Evolutionary conservation across 1,140 invertebrate species (phyloP), one percentile per base, ranked within the genome.

Genomic region (Anoplophora glabripennis): DNA sequence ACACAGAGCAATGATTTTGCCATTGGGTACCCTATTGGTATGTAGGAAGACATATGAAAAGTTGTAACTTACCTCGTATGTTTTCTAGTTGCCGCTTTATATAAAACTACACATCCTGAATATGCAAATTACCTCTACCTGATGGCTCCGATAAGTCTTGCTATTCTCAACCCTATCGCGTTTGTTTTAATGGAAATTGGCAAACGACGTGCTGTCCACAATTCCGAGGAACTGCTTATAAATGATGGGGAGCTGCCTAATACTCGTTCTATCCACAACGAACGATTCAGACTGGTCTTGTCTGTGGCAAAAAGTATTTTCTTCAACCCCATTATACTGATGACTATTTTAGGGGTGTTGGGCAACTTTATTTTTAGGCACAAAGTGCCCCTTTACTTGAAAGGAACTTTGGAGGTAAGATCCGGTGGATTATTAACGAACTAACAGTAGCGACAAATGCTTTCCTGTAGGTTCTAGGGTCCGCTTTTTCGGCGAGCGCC

Each of bases 1-100:
- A 98, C 95, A 0, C 94, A 98, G 73, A 96, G 93, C 73, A 99
- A 99, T 84, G 96, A 99, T 78, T 98, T 98, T 83, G 96, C 96
- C 45, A 85, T 99, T 65, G 95, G 95, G 57, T 96, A 92, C 79
- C 95, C 96, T 3, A 96, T 98, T 70, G 86, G 93, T 95, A 83
- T 87, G 85, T 81, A 59, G 53, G 12, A 48, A 10, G 18, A 34
- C 44, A 9, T 59, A 45, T 65, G 34, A 8, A 42, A 45, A 57
- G 28, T 18, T 15, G 42, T 18, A 55, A 46, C 12, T 54, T 48
- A 42, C 7, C 15, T 38, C 14, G 12, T 36, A 46, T 36, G 37
- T 41, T 49, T 85, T 84, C 57, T 70, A 90, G 88, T 92, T 47
- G 82, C 81, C 70, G 88, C 89, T 37, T 76, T 91, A 5, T 92